Percentiles rank a stretch among this genome's conserved stretches.
Conservation (phyloP, 1,140 invertebrate species). For the Lepidurus apus region DNA sequence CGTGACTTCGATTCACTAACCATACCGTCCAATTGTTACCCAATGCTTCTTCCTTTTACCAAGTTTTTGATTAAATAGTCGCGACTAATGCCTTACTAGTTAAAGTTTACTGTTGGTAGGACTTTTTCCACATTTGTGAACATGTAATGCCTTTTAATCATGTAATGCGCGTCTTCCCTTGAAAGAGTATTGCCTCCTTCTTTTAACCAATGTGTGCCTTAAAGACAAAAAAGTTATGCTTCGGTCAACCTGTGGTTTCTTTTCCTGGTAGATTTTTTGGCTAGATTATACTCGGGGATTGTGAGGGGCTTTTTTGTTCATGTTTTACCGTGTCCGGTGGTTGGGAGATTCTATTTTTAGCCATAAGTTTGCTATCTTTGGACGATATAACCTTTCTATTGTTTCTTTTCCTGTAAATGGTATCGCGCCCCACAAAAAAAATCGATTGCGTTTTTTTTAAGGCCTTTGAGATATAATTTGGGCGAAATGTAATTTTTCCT, state of each 20-base stretch:
- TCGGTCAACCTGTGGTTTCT: neutral
- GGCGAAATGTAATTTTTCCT: neutral
- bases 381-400: neutral
- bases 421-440: neutral
- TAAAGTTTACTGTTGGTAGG: neutral
- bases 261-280: neutral
- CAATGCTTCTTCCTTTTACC: conserved; percentile 4
- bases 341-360: conserved; percentile 20
- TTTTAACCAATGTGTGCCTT: conserved; percentile 8
- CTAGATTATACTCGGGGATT: neutral
- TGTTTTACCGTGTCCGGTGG: neutral
- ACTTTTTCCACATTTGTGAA: neutral
- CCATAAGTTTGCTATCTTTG: neutral
- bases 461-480: neutral
- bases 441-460: neutral
- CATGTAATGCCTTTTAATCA: neutral
- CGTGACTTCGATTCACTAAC: conserved; percentile 10
- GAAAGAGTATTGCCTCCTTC: neutral
- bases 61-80: neutral
- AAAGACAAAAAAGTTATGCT: neutral
- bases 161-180: neutral
- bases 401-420: neutral
- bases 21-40: conserved; percentile 21
- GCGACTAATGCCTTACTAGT: conserved; percentile 8
- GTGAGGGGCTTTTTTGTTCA: neutral